A percentile compares a stretch with the other conserved stretches of the same genome.
Conservation (phyloP, 1,140 invertebrate genomes). For the Phthorimaea operculella region DNA sequence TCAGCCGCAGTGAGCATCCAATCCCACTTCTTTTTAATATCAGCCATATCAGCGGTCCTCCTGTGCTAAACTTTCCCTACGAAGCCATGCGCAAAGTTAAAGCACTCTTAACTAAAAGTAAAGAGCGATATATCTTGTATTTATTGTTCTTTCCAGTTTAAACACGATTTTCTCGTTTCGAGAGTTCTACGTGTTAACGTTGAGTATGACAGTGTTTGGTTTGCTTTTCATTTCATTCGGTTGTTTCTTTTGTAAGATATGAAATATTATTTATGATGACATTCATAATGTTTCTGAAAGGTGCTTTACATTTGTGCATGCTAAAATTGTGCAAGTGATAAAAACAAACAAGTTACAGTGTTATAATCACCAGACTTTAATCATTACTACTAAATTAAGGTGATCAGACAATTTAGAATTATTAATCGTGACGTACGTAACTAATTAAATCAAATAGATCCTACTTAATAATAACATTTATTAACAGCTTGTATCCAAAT, state of each 20-base stretch:
- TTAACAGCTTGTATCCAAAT: background rate
- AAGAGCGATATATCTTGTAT: slow-evolving; percentile 26
- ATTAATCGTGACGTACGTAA: slow-evolving; percentile 10
- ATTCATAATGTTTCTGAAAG: too few relatives aligned
- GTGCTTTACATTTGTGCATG: background rate
- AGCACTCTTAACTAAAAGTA: slow-evolving; percentile 14
- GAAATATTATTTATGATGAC: too few relatives aligned
- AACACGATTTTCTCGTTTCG: slow-evolving; percentile 18
- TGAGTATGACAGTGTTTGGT: background rate
- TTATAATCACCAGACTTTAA: background rate
- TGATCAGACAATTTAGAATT: slow-evolving; percentile 1
- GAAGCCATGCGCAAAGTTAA: slow-evolving; percentile 35
- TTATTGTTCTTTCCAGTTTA: slow-evolving; percentile 31
- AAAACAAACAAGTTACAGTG: background rate
- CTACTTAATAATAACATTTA: slow-evolving; percentile 8
- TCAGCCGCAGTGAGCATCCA: slow-evolving; percentile 17
- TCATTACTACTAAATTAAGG: background rate
- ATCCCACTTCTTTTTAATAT: slow-evolving; percentile 47
- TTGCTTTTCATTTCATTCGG: background rate
- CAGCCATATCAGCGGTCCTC: slow-evolving; percentile 25
- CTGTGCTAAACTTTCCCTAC: slow-evolving; percentile 39
- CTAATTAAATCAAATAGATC: slow-evolving; percentile 4
- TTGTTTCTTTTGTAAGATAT: background rate
- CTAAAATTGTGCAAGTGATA: background rate
- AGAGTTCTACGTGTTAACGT: background rate